Conservation (phyloP, 2,113 vertebrate genomes). For the Nanorana parkeri region DNA sequence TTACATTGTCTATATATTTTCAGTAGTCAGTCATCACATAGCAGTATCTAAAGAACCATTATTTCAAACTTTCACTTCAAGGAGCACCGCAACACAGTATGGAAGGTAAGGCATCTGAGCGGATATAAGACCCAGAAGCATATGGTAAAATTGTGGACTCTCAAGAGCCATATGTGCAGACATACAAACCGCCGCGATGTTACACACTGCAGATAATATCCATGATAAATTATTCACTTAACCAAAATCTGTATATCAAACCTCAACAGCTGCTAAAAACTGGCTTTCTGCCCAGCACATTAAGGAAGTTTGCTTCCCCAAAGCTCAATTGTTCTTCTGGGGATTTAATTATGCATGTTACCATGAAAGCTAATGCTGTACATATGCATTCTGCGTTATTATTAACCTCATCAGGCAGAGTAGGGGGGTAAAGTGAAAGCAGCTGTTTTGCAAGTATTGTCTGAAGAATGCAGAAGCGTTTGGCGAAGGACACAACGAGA, state of each 20-base stretch:
- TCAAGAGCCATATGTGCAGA: constrained; percentile 69
- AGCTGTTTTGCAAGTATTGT: constrained; percentile 70
- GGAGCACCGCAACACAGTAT: not conserved
- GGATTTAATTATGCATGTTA: constrained; percentile 76
- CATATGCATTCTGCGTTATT: constrained; percentile 76
- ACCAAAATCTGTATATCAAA: constrained; percentile 75
- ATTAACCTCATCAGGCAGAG: constrained; percentile 75
- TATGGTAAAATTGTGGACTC: constrained; percentile 72
- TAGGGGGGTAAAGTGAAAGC: constrained; percentile 60
- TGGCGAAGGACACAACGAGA: constrained; percentile 34
- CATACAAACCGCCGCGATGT: constrained; percentile 68
- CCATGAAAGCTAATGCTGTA: constrained; percentile 74
- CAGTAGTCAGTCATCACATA: too few relatives aligned
- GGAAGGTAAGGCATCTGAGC: constrained; percentile 62
- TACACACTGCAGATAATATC: constrained; percentile 72
- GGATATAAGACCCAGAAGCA: constrained; percentile 73
- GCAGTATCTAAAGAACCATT: not conserved
- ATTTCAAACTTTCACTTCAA: not conserved
- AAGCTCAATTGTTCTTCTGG: constrained; percentile 72
- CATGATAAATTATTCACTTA: constrained; percentile 76
- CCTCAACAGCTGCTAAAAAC: constrained; percentile 71
- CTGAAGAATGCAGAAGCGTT: constrained; percentile 28
- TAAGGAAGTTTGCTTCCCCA: constrained; percentile 76
- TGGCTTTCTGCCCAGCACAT: constrained; percentile 72
- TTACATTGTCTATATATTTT: too few relatives aligned